A percentile compares a stretch with the other conserved stretches of the same genome.
Evolutionary conservation across 23 tunicate genomes (phyloP).

Genomic region (Oikopleura dioica): DNA sequence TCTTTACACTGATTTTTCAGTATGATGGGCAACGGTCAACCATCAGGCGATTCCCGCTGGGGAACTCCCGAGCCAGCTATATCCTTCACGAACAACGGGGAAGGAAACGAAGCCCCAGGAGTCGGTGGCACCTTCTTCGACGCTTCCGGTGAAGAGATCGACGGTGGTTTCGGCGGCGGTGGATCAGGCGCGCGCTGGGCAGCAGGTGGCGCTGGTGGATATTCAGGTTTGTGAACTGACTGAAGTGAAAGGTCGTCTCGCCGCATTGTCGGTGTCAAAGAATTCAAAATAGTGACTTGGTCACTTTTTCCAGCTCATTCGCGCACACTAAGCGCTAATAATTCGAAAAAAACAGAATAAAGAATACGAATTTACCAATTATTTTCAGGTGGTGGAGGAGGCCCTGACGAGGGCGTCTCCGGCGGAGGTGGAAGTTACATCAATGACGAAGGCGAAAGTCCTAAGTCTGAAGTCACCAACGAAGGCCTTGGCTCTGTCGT

Average conservation of each 20-base stretch:
- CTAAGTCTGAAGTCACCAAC: slow-evolving; percentile 26
- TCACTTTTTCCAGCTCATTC: too few relatives aligned
- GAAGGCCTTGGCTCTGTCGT: slow-evolving; percentile 30
- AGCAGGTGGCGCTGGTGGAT: slow-evolving; percentile 98
- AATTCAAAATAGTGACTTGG: too few relatives aligned
- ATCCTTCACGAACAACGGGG: slow-evolving; percentile 28
- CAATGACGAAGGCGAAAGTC: slow-evolving; percentile 15
- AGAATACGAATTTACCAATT: neutral
- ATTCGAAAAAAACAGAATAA: too few relatives aligned
- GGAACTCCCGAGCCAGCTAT: slow-evolving; percentile 24
- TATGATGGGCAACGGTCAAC: slow-evolving; percentile 28
- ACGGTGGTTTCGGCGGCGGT: slow-evolving; percentile 97
- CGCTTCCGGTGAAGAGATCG: slow-evolving; percentile 23
- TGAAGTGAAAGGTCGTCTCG: too few relatives aligned
- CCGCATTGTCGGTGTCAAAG: too few relatives aligned
- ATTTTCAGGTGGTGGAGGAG: slow-evolving; percentile 75
- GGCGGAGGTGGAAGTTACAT: slow-evolving; percentile 86
- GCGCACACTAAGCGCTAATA: too few relatives aligned
- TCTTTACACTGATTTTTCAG: slow-evolving; percentile 15
- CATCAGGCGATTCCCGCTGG: slow-evolving; percentile 48
- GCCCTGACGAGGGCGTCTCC: slow-evolving; percentile 44
- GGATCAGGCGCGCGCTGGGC: slow-evolving; percentile 64
- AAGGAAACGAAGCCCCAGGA: slow-evolving; percentile 21
- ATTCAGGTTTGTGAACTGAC: too few relatives aligned
- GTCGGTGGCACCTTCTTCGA: slow-evolving; percentile 20